A percentile compares a stretch with the other conserved stretches of the same genome.
Evolutionary conservation across 2,888 invertebrate genomes (phyloP).

Genomic region (Phrixothrix hirtus): DNA sequence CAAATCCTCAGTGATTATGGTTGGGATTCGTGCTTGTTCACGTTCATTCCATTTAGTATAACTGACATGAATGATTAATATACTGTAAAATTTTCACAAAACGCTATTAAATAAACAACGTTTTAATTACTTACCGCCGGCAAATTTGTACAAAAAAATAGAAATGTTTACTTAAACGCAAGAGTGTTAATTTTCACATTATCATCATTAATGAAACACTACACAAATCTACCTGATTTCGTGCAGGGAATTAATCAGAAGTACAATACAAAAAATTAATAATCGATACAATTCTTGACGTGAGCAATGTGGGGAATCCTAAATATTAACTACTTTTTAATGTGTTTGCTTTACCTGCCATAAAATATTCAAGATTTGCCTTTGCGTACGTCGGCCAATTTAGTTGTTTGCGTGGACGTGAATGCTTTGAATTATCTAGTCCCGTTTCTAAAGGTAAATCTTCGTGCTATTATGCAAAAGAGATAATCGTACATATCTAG

Average conservation of each 20-base stretch:
- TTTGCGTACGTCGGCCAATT: constrained; percentile 6
- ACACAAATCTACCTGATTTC: too few relatives aligned
- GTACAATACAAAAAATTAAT: too few relatives aligned
- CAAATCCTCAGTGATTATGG: neutral
- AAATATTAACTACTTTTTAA: constrained; percentile 18
- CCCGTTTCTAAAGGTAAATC: neutral
- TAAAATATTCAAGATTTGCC: constrained; percentile 15
- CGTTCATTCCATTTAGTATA: neutral
- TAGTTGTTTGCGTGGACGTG: constrained; percentile 11
- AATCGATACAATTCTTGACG: too few relatives aligned
- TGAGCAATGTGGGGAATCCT: too few relatives aligned
- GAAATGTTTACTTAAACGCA: too few relatives aligned
- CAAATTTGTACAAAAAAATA: neutral
- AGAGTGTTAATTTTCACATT: too few relatives aligned
- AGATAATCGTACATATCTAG: neutral
- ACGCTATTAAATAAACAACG: constrained; percentile 2
- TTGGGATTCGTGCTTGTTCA: neutral
- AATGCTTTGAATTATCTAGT: constrained; percentile 3
- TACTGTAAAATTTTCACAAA: neutral
- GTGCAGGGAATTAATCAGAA: too few relatives aligned
- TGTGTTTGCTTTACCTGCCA: constrained; percentile 10
- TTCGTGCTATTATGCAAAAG: neutral
- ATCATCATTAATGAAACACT: too few relatives aligned
- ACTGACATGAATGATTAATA: constrained; percentile 4
- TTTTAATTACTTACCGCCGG: neutral